Evolutionary conservation across 2,113 vertebrate genomes (phyloP), one percentile per base, ranked within the genome.

Genomic region (Onychostoma macrolepis): DNA sequence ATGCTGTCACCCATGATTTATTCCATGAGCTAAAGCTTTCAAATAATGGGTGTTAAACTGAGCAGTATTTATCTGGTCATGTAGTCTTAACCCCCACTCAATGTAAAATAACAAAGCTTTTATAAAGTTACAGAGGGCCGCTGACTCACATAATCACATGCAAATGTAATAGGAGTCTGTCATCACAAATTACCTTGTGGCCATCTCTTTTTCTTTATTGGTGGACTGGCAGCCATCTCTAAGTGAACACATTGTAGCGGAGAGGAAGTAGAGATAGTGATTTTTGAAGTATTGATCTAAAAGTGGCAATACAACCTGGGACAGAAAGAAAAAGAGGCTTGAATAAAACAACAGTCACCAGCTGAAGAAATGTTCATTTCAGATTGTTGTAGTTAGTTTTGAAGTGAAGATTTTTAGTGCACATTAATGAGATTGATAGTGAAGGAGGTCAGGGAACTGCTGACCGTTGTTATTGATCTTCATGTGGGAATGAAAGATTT

Each of bases 171-270:
- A 13, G 79, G 13, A 58, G 33, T 45, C 28, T 6, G 17, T 26
- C 28, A 38, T 67, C 45, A 19, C 4, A 36, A 65, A 85, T 94
- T 95, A 98, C 98, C 98, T 97, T 75, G 96, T 96, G 81, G 98
- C 96, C 95, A 99, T 98, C 93, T 98, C 97, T 89, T 98, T 98
- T 92, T 99, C 98, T 91, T 97, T 99, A 92, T 95, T 97, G n/a
- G 97, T 97, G 8, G 97, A 96, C 45, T 96, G 95, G 69, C 95
- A 95, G 81, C 95, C 94, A 74, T 94, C 96, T 67, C 93, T 95
- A 58, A 95, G 95, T 33, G 96, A 96, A 80, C 94, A 92, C 67
- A 94, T 93, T 72, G 96, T 95, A 79, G 94, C 93, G 69, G 97
- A 96, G 85, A 98, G 90, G 93, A 98, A 99, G 95, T 99, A 98